Conservation (phyloP, 2,113 vertebrate genomes). For the Oryzias celebensis region DNA sequence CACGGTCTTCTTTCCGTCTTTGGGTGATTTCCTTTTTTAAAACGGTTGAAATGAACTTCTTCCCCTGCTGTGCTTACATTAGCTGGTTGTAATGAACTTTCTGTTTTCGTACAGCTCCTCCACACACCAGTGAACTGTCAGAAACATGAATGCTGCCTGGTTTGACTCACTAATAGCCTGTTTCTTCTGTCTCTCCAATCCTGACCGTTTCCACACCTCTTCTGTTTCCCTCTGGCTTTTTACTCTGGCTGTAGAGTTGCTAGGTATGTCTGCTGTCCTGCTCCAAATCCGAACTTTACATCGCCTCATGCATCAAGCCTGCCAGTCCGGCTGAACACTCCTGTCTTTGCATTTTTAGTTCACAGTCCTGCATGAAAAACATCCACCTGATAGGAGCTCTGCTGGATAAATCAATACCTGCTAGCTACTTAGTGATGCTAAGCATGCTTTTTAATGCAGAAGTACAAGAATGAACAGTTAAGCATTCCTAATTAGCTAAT, state of each 20-base stretch:
- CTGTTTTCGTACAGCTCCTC: constrained; percentile 16
- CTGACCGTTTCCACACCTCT: constrained; percentile 17
- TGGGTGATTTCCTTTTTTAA: constrained; percentile 27
- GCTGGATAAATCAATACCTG: too few species aligned
- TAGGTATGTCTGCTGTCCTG: constrained; percentile 65
- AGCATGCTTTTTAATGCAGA: too few species aligned
- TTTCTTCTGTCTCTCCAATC: constrained; percentile 52
- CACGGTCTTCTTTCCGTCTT: constrained; percentile 25
- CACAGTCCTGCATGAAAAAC: too few species aligned
- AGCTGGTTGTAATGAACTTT: constrained; percentile 35
- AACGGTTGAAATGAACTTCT: constrained; percentile 18
- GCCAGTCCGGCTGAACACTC: constrained; percentile 26
- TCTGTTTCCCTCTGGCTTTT: constrained; percentile 38
- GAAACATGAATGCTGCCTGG: constrained; percentile 36
- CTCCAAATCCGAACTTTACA: constrained; percentile 2
- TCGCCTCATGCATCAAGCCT: constrained; percentile 23
- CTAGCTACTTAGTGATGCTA: too few species aligned
- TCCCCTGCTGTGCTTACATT: constrained; percentile 23
- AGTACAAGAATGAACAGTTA: too few species aligned
- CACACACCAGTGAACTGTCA: constrained; percentile 15
- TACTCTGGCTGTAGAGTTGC: constrained; percentile 61
- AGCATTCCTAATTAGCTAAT: too few species aligned
- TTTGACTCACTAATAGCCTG: constrained; percentile 59
- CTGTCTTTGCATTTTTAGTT: constrained; percentile 12
- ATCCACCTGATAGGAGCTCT: too few species aligned